Percentiles rank a stretch among this genome's conserved stretches.
phyloP scores from a whole-genome alignment of 2,888 invertebrate genomes.

The Melitaea athalia region DNA sequence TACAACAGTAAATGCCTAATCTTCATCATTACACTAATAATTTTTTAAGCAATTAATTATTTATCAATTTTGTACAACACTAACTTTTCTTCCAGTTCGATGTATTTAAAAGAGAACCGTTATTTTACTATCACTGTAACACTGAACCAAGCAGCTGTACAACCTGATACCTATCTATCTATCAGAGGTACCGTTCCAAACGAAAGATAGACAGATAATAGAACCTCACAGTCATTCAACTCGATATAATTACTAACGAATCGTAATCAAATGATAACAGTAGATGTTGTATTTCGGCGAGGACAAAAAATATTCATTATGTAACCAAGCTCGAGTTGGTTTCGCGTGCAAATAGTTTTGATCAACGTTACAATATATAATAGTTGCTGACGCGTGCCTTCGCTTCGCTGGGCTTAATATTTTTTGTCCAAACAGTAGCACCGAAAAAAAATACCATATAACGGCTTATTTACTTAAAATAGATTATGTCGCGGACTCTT shows the following conservation, averaged over 20 bases:
- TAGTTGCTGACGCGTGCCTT: too few relatives aligned
- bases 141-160: slow-evolving; percentile 9
- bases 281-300: background rate
- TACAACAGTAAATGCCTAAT: too few relatives aligned
- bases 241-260: background rate
- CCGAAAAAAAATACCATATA: too few relatives aligned
- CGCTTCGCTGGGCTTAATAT: too few relatives aligned
- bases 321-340: too few relatives aligned
- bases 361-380: too few relatives aligned
- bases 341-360: too few relatives aligned
- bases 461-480: too few relatives aligned
- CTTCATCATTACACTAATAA: too few relatives aligned
- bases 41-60: too few relatives aligned
- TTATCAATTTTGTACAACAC: background rate
- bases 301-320: background rate
- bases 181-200: slow-evolving; percentile 44
- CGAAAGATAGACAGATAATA: slow-evolving; percentile 33
- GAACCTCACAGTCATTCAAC: slow-evolving; percentile 19
- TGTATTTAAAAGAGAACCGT: slow-evolving; percentile 17
- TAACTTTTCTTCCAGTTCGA: background rate
- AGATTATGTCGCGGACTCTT: too few relatives aligned
- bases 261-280: background rate
- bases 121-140: slow-evolving; percentile 23
- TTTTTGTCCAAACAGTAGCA: too few relatives aligned
- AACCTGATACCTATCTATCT: slow-evolving; percentile 45